A percentile compares a stretch with the other conserved stretches of the same genome.
Evolutionary conservation across 2,888 invertebrate genomes (phyloP).

Genomic region (Aporophyla lueneburgensis): DNA sequence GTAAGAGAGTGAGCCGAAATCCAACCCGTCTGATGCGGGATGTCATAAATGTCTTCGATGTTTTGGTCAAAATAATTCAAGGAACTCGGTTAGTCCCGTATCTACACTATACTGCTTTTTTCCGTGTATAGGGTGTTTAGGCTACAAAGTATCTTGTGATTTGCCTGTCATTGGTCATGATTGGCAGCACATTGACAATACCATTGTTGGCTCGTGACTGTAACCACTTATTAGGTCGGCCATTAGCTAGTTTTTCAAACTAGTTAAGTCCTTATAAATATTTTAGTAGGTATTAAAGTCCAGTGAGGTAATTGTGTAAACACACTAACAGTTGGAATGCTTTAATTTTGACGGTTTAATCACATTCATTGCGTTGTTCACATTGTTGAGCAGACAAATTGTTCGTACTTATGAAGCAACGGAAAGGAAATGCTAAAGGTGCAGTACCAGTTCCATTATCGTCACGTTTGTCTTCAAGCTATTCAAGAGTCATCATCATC

Average conservation of each 20-base stretch:
- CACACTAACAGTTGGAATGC: no score
- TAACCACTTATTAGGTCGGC: constrained; percentile 1
- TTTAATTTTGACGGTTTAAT: no score
- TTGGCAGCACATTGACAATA: constrained; percentile 7
- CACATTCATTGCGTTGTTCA: no score
- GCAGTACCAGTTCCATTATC: neutral
- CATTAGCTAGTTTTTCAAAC: neutral
- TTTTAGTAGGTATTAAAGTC: neutral
- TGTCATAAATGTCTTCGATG: neutral
- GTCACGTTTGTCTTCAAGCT: neutral
- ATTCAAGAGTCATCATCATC: neutral
- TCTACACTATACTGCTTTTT: neutral
- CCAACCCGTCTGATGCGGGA: neutral
- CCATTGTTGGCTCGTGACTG: neutral
- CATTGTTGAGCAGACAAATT: no score
- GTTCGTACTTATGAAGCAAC: no score
- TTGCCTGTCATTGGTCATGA: constrained; percentile 5
- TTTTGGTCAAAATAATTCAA: neutral
- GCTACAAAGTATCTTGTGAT: neutral
- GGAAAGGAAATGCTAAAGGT: no score
- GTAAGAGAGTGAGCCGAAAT: neutral
- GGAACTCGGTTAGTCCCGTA: no score
- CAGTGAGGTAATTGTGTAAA: no score
- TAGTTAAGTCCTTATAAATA: neutral
- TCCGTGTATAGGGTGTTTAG: neutral